Evolutionary conservation across 2,113 vertebrate species (phyloP).

Genomic region (Coptodon bakossiorum): DNA sequence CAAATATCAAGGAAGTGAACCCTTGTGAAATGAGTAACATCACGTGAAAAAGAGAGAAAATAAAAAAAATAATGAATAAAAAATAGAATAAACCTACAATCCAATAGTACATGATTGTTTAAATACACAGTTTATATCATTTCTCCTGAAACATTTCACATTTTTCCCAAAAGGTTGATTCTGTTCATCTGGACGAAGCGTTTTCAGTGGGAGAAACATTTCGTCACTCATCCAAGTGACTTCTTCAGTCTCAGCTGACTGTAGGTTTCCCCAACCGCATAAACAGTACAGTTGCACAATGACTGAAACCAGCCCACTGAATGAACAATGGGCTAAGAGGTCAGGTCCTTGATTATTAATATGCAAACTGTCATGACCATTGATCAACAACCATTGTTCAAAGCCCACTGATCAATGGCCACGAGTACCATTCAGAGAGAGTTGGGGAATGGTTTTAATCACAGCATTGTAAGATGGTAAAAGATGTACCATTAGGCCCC

Average conservation of each 20-base stretch:
- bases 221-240: not conserved
- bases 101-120: not conserved
- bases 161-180: not conserved
- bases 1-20: not conserved
- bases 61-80: not conserved
- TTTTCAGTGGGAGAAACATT: not conserved
- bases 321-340: not conserved
- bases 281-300: not conserved
- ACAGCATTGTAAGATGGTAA: rapidly evolving
- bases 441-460: not conserved
- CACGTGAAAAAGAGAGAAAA: not conserved
- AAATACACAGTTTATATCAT: not conserved
- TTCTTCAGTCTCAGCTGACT: not conserved
- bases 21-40: not conserved
- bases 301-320: not conserved
- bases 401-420: not conserved
- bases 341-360: not conserved
- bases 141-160: not conserved
- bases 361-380: not conserved
- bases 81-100: not conserved
- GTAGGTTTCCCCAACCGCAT: not conserved
- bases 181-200: rapidly evolving
- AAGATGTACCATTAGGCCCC: not conserved
- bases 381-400: not conserved
- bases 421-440: not conserved